Base-by-base conservation (phyloP, 2,797 vertebrate species). In the Sebastes matsubarae region DNA sequence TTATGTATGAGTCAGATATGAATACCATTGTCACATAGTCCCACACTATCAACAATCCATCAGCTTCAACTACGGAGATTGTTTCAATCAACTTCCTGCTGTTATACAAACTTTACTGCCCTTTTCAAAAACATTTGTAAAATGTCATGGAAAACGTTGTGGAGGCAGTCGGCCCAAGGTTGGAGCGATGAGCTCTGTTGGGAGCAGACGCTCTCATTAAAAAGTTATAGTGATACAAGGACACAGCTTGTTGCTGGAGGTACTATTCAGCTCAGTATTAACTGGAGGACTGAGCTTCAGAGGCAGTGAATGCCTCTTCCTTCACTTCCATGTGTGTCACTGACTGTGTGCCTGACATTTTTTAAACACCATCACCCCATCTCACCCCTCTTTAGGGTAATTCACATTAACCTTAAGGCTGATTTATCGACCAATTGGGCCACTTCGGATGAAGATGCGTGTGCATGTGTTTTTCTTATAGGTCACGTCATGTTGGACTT, bases 121-220 rank as follows among this genome's bases (percentile, higher is more conserved):
- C 88, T 93, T 92, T 90, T 71, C 36, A 69, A 80, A 85, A 87
- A 79, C 80, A 82, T 83, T 88, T 86, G 34, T 72, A 42, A 92
- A 93, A 94, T 93, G 91, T 92, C 93, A 94, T 54, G 81, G 69
- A 85, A 72, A 75, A 87, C 84, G 82, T 88, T 88, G 77, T 77
- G 3, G 69, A 87, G 82, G 83, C 42, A 32, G 55, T 82, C 10
- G 36, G 69, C 50, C 65, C 68, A 80, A 89, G 83, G 85, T 86
- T 83, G 84, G 79, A 72, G 77, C 20, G 27, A 76, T 52, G 78
- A 73, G 85, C 90, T 91, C 88, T 85, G 90, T 54, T 80, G 86
- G 90, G 87, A 93, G 89, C 81, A 63, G 59, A 77, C 16, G 8
- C 46, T 55, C 84, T 91, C 86, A 93, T 94, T 91, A 94, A 92